Evolutionary conservation across 2,113 vertebrate species (phyloP).

Genomic region (Ptychochromis oligacanthus): DNA sequence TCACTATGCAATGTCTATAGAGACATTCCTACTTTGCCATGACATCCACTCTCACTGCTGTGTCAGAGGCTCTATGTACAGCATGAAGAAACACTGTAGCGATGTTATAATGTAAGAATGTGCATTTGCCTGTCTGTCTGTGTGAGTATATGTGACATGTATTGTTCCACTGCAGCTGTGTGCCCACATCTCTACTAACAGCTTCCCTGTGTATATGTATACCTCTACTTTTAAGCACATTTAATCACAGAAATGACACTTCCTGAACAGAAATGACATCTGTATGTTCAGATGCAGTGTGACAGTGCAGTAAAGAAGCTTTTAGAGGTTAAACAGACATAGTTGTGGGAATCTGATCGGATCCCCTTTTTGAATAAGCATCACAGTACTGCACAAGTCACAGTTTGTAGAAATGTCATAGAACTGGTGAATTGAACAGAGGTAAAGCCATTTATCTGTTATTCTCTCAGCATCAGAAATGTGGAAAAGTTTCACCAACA

Average conservation of each 20-base stretch:
- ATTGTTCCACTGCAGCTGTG: not conserved
- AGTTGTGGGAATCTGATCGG: too few relatives aligned
- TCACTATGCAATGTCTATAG: not conserved
- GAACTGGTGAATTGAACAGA: not conserved
- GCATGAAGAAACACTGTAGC: not conserved
- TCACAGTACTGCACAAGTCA: not conserved
- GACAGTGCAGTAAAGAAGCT: not conserved
- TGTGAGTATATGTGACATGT: not conserved
- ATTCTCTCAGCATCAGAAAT: not conserved
- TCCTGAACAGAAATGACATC: not conserved
- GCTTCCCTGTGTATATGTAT: not conserved
- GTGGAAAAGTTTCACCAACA: not conserved
- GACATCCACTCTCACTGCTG: not conserved
- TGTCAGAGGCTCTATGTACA: not conserved
- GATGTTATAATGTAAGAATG: not conserved
- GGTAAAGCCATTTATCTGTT: not conserved
- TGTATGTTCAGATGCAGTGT: not conserved
- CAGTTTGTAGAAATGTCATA: not conserved
- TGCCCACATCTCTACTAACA: not conserved
- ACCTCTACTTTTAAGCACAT: not conserved
- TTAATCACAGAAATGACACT: conserved; percentile 1
- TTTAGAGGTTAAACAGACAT: not conserved
- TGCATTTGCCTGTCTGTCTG: not conserved
- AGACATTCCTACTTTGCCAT: not conserved
- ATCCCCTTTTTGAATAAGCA: too few relatives aligned